Evolutionary conservation across 1,140 invertebrate species (phyloP), one percentile per base, ranked within the genome.

Genomic region (Caenorhabditis briggsae): DNA sequence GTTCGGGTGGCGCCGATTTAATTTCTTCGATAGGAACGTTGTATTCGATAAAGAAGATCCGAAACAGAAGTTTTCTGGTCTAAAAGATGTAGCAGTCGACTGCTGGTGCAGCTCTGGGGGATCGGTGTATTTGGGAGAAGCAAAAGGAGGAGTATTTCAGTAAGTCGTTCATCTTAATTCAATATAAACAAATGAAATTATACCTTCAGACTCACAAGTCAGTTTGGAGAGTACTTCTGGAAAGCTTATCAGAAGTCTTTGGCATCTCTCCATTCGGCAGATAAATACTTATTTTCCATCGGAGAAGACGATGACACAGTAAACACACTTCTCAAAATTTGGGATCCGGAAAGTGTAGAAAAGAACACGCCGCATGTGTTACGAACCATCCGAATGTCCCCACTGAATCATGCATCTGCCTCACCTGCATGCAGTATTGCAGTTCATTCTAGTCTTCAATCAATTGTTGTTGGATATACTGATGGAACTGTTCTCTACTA

Each of bases 1-100:
- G 33, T 85, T 91, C 41, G 90, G 90, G 23, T 91, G 90, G 90
- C 82, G 90, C 20, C 85, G 87, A 7, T 91, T 91, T 64, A 87
- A 88, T 58, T 91, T 91, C 56, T 91, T 91, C 86, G 89, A 90
- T 43, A 82, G 88, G 53, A 50, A 25, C 41, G 20, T 65, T 7
- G 84, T 90, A 14, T 59, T 16, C 11, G 90, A 90, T 65, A 85
- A 90, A 20, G 86, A 78, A 25, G 46, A 53, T 48, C 20, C 89
- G 6, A 74, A 58, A 20, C 59, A 88, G n/a, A 90, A 88, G 50
- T 90, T 88, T 82, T 43, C 82, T 55, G 89, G 88, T 23, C 85
- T 91, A 5, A 70, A 78, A 89, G 90, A 90, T 18, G 70, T 90
- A 18, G 88, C 89, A 7, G 90, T 90, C 48, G 70, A 84, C 41